Base-by-base conservation (phyloP, 2,888 invertebrate genomes). In the Apamea monoglypha region DNA sequence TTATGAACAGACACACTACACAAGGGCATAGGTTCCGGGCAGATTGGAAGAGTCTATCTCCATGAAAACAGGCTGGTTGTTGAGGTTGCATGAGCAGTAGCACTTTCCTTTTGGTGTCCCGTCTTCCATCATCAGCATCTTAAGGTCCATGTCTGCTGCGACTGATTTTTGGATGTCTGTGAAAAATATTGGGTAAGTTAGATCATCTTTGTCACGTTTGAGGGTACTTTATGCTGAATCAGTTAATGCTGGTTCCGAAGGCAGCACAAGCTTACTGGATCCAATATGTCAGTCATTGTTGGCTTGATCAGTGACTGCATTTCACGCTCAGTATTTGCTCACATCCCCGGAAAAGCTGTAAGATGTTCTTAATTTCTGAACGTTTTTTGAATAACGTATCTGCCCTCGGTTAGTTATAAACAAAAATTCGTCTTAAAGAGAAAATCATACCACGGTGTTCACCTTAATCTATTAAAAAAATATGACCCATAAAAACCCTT, bases 81-180 rank as follows among this genome's bases (percentile, higher is more conserved):
- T 74, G 44, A 64, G 74, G 63, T 63, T 79, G 25, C 81, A 81
- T 25, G 61, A 73, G n/a, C 79, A 81, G 50, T 73, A 79, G n/a
- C 50, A 78, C 5, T 81, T 61, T 53, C 32, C 74, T 63, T 29
- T 25, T 6, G 82, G 74, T 29, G 74, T 36, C 4, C 53, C 25
- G 36, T 29, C 63, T 56, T 36, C n/a, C 61, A 61, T 32, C 72
- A n/a, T 81, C 14, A 70, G 2, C 29, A 70, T 16, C n/a, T 81
- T 50, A 8, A 53, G n/a, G 12, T 32, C 40, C 50, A 79, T 1
- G 44, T 79, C 44, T 63, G n/a, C 44, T 72, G 81, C 53, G 21
- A 53, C n/a, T 44, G 61, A n/a, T 63, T 63, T 21, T 44, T 53
- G 36, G 8, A 36, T 14, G 8, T 44, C 79, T 79, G 44, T 81